Conservation (phyloP, 1,140 invertebrate genomes). For the Drosophila paulistorum region DNA sequence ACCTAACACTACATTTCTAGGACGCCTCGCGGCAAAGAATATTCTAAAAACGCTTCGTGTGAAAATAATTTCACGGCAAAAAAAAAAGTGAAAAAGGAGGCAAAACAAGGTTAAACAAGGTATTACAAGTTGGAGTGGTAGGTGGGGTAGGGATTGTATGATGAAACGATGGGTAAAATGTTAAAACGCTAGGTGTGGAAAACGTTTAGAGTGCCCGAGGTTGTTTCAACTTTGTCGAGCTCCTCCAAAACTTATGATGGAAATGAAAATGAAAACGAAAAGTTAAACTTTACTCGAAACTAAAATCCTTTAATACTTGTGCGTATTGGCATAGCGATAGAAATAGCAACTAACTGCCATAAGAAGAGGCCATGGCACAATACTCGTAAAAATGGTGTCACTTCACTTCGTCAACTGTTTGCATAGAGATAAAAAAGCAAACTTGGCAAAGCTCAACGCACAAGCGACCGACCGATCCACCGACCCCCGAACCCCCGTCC, state of each 20-base stretch:
- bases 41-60: conserved; percentile 64
- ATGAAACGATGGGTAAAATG: too few relatives aligned
- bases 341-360: conserved; percentile 14
- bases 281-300: conserved; percentile 67
- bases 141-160: background rate
- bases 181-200: background rate
- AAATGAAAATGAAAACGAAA: conserved; percentile 66
- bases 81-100: background rate
- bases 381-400: conserved; percentile 55
- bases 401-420: conserved; percentile 69
- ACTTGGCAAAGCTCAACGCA: background rate
- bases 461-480: background rate
- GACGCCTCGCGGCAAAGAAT: conserved; percentile 42
- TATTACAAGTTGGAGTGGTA: conserved; percentile 45
- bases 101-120: conserved; percentile 72
- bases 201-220: conserved; percentile 28
- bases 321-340: conserved; percentile 64
- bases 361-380: background rate
- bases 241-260: conserved; percentile 16
- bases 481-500: background rate
- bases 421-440: conserved; percentile 64
- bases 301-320: conserved; percentile 68
- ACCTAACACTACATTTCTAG: conserved; percentile 56
- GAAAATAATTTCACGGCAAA: conserved; percentile 72
- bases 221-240: conserved; percentile 53